Base-by-base conservation (phyloP, 2,888 invertebrate genomes). In the Heliconius ethilla region DNA sequence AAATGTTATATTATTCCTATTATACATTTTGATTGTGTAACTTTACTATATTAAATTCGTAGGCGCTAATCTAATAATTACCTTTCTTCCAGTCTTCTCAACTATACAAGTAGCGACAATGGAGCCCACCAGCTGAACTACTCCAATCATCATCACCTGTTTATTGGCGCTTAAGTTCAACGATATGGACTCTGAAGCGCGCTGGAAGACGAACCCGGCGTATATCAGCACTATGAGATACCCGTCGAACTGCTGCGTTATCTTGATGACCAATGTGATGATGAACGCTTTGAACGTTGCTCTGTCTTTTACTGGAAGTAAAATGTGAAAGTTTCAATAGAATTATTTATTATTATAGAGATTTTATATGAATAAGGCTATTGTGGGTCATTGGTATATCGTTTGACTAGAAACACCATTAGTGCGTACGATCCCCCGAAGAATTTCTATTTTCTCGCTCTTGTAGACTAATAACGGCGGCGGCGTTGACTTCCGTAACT, bases 81-180 rank as follows among this genome's bases (percentile, higher is more conserved):
- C 94, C 90, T 94, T 94, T 75, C 94, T 87, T 0, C 94, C 94
- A 82, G 93, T 93, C 84, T 87, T 92, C 84, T 94, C 94, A 18
- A 94, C 93, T 18, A 94, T 87, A 75, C 89, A 89, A 7, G 94
- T 93, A 0, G 92, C 93, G 0, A 93, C 82, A 0, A 89, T 87
- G 3, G 93, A 93, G 0, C 94, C 94, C 3, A 94, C 72, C 0
- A 94, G 82, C 75, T 94, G 93, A 0, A 94, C 91, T 0, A 89
- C 78, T 0, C 94, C 94, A 0, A 94, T 91, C 87, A 94, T 75
- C 86, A 94, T 94, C 75, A 93, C 89, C 80, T 94, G 94, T 82
- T 92, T 91, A 85, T 94, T 94, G 0, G 93, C 90, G 62, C 89
- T 91, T n/a, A 94, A 87, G 6, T 87, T 85, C 13, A 92, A 74